Evolutionary conservation across 1,140 invertebrate genomes (phyloP), one percentile per base, ranked within the genome.

Genomic region (Glossosoma conforme): DNA sequence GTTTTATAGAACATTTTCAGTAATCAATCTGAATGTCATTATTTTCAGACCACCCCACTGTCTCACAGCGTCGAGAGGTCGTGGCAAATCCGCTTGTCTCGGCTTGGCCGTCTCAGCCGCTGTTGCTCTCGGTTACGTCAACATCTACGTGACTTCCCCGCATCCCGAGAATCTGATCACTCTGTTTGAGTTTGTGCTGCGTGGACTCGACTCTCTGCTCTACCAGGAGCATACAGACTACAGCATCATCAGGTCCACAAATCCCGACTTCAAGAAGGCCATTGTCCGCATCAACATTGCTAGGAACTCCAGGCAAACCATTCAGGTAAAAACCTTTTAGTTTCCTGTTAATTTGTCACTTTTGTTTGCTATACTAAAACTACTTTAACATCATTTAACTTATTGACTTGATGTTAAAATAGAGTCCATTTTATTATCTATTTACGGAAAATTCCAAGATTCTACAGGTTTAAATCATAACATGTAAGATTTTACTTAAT

Each of bases 171-270:
- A 99, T 78, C 82, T 99, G 63, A 95, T 92, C 52, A 99, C 96
- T 0, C 74, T 99, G 1, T 99, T 99, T 74, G 91, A 99, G 65
- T 99, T 99, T 73, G 78, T 98, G 13, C 84, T 98, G 25, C 98
- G 98, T 80, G 89, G 97, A 1, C 91, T 99, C 64, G 93, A 98
- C 74, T 90, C 87, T 0, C 72, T 99, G 35, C 85, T 91, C 51
- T 99, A 98, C 75, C 87, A 97, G 72, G 95, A 99, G 74, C 93
- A 98, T 66, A 80, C 91, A 8, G 95, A 99, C 70, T 99, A 97
- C 73, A 91, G 91, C 52, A 81, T 98, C 18, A 82, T 97, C n/a
- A 87, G 95, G 62, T 97, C 94, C 0, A 93, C 91, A 1, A 96
- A 98, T 75, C 89, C 89, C 0, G 94, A 98, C 54, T 95, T 94